These are phyloP conservation scores for Lysiphlebus fabarum DNA, from an alignment of 1,140 invertebrate genomes.

Conservation along the genomic window DNA sequence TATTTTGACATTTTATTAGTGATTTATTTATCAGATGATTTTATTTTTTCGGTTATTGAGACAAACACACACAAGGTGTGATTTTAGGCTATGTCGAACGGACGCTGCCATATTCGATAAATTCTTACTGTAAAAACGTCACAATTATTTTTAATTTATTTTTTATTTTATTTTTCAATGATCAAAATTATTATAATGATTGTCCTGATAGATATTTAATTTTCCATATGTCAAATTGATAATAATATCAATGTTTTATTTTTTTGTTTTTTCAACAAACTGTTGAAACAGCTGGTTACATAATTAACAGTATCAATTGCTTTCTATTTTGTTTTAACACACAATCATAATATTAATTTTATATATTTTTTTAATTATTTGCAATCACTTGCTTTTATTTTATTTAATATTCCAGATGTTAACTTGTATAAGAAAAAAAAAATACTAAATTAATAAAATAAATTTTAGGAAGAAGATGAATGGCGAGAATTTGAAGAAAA, in stretches of 20 bases:
- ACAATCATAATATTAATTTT: not conserved
- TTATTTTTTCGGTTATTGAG: constrained; percentile 2
- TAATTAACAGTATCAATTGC: constrained; percentile 16
- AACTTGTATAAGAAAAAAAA: too few relatives aligned
- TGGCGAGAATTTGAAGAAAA: constrained; percentile 90
- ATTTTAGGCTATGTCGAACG: constrained; percentile 23
- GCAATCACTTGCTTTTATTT: too few relatives aligned
- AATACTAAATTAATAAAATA: too few relatives aligned
- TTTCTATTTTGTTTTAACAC: constrained; percentile 12
- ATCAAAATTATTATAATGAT: not conserved
- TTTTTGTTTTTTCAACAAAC: too few relatives aligned
- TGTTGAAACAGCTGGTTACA: constrained; percentile 3
- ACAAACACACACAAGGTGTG: not conserved
- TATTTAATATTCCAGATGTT: too few relatives aligned
- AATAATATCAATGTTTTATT: too few relatives aligned
- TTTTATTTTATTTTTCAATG: constrained; percentile 13
- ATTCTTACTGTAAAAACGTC: constrained; percentile 34
- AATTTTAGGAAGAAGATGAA: constrained; percentile 79
- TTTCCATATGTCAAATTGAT: constrained; percentile 3
- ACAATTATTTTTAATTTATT: constrained; percentile 15
- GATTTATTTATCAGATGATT: not conserved
- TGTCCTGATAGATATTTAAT: not conserved
- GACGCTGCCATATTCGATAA: constrained; percentile 50
- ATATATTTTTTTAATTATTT: not conserved
- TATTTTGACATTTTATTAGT: too few relatives aligned